A percentile compares a stretch with the other conserved stretches of the same genome.
Evolutionary conservation across 2,888 invertebrate genomes (phyloP).

Genomic region (Megalurothrips usitatus): DNA sequence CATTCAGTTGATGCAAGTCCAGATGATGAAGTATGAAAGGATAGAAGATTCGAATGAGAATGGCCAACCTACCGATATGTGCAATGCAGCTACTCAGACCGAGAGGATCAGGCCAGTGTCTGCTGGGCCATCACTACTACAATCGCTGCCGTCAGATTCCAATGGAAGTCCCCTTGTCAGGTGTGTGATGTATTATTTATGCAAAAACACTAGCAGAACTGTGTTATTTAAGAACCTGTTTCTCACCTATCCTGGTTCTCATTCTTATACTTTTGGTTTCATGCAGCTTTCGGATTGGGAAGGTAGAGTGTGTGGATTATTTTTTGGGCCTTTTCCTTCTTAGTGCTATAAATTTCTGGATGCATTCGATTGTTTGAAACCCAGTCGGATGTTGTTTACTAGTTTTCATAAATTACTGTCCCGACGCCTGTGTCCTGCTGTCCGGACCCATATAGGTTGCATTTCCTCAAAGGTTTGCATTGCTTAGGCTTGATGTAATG

Average conservation of each 20-base stretch:
- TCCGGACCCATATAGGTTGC: no score
- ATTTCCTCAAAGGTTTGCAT: no score
- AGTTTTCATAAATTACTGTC: background rate
- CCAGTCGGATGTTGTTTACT: background rate
- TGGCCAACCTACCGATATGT: constrained; percentile 50
- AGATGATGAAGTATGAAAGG: constrained; percentile 60
- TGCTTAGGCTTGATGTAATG: no score
- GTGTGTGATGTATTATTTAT: constrained; percentile 46
- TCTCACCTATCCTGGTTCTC: background rate
- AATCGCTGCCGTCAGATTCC: constrained; percentile 51
- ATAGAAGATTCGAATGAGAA: constrained; percentile 30
- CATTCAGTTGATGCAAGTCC: constrained; percentile 73
- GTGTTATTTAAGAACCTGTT: background rate
- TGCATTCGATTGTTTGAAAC: background rate
- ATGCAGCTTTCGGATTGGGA: constrained; percentile 62
- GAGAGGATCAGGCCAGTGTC: constrained; percentile 70
- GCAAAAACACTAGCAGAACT: background rate
- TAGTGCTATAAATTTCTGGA: constrained; percentile 45
- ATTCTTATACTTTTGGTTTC: constrained; percentile 36
- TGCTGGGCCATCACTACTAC: constrained; percentile 54
- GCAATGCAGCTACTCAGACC: constrained; percentile 81
- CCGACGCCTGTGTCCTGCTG: no score
- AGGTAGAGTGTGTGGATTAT: constrained; percentile 75
- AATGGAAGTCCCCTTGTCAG: constrained; percentile 55
- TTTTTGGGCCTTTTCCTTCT: constrained; percentile 62